A percentile compares a stretch with the other conserved stretches of the same genome.
Evolutionary conservation across 2,113 vertebrate species (phyloP).

Genomic region (Cephalopterus ornatus): DNA sequence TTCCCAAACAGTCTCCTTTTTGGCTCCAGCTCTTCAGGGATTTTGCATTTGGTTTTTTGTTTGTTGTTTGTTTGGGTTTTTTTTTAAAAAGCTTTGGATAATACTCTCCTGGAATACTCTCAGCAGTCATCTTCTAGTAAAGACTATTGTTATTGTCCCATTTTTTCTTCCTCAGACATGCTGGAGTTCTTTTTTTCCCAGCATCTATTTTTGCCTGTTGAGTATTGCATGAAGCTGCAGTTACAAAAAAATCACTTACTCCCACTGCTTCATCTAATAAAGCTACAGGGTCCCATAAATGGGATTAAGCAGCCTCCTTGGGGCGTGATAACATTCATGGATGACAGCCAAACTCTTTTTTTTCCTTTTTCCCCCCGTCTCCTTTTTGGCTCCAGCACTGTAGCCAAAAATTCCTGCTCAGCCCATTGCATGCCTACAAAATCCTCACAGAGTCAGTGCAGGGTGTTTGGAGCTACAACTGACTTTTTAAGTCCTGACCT

Average conservation of each 20-base stretch:
- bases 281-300: conserved; percentile 1
- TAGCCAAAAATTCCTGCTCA: neutral
- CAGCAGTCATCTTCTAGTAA: neutral
- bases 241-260: neutral
- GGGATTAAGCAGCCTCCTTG: neutral
- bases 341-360: neutral
- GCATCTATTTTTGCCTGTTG: neutral
- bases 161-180: neutral
- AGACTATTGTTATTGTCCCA: neutral
- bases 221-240: neutral
- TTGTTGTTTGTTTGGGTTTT: neutral
- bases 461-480: neutral
- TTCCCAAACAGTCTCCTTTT: too few species aligned
- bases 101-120: neutral
- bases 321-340: neutral
- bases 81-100: neutral
- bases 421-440: too few species aligned
- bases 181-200: neutral
- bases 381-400: neutral
- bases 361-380: too few species aligned
- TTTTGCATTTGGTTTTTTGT: neutral
- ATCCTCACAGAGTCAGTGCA: neutral
- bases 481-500: neutral
- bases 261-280: neutral
- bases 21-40: too few species aligned